phyloP scores from a whole-genome alignment of 2,113 vertebrate species.

The Sapayoa aenigma region DNA sequence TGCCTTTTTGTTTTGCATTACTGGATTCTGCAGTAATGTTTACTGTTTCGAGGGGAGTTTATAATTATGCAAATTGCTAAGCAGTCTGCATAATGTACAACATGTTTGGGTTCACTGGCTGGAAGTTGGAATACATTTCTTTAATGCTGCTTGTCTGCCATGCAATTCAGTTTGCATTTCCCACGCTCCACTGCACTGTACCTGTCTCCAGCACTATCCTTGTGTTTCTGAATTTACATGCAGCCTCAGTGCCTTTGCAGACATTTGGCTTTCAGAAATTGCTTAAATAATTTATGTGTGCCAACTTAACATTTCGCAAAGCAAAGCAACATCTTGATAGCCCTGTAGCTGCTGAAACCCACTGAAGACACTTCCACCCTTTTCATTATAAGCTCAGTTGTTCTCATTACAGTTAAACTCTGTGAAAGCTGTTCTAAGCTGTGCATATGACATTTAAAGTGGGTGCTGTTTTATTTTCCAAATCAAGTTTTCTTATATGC shows the following conservation, averaged over 20 bases:
- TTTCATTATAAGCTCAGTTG: not conserved
- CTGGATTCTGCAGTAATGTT: conserved; percentile 63
- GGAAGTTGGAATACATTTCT: conserved; percentile 46
- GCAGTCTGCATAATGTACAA: conserved; percentile 61
- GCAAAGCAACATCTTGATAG: conserved; percentile 34
- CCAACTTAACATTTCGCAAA: conserved; percentile 27
- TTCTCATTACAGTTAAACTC: not conserved
- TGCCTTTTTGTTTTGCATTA: conserved; percentile 40
- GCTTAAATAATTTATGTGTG: conserved; percentile 5
- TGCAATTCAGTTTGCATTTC: not conserved
- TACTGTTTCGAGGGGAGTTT: conserved; percentile 68
- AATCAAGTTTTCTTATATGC: not conserved
- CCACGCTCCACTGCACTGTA: not conserved
- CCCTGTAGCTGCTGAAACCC: not conserved
- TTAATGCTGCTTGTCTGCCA: not conserved
- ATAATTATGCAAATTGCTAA: conserved; percentile 76
- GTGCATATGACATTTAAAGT: not conserved
- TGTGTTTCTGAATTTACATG: not conserved
- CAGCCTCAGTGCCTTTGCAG: not conserved
- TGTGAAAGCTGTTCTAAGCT: not conserved
- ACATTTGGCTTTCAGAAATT: conserved; percentile 16
- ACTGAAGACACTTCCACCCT: not conserved
- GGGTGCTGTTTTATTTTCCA: not conserved
- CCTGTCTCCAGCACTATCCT: not conserved
- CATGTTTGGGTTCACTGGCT: conserved; percentile 62